Evolutionary conservation across 2,797 vertebrate genomes (phyloP), one percentile per base, ranked within the genome.

Genomic region (Myotis findleyi): DNA sequence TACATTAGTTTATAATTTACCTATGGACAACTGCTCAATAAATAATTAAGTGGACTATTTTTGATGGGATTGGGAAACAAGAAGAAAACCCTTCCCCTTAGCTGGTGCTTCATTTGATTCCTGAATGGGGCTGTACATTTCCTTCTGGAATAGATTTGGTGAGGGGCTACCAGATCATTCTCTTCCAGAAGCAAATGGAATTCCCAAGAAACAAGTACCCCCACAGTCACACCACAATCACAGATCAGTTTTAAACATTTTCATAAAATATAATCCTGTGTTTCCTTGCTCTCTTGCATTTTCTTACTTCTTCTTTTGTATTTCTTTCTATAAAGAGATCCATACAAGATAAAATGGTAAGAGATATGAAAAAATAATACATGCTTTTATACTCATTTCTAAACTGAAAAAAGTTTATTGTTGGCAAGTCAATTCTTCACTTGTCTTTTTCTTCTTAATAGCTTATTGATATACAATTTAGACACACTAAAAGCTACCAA

Each of bases 91-190:
- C 11, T 6, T 69, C 25, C 23, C 3, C 0, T 0, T 3, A 13
- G 8, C 1, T 0, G 0, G 4, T 2, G 30, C 2, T 12, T 49
- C 5, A 2, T 9, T 12, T 6, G 13, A 0, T 0, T 33, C 27
- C 6, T 0, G 4, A 36, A 3, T 12, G 3, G 14, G 7, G 30
- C 64, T 17, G 21, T 3, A 0, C 0, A 0, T 10, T 49, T 7
- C 12, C 57, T 25, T 4, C 3, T 3, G n/a, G 14, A n/a, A 18
- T 30, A 49, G 49, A 55, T 23, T 5, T 3, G 7, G 7, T 12
- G 4, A 59, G 10, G 36, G 25, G 7, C 20, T 4, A 4, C 14
- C 33, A 1, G 4, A 21, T 10, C 7, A 20, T 14, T 36, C 30
- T 59, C 47, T 5, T 17, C 9, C 2, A 30, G 33, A 62, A 71